Percentiles rank a stretch among this genome's conserved stretches.
These are phyloP conservation scores for Orchesella flavescens DNA, from an alignment of 2,888 invertebrate species.

Conservation along the genomic window DNA sequence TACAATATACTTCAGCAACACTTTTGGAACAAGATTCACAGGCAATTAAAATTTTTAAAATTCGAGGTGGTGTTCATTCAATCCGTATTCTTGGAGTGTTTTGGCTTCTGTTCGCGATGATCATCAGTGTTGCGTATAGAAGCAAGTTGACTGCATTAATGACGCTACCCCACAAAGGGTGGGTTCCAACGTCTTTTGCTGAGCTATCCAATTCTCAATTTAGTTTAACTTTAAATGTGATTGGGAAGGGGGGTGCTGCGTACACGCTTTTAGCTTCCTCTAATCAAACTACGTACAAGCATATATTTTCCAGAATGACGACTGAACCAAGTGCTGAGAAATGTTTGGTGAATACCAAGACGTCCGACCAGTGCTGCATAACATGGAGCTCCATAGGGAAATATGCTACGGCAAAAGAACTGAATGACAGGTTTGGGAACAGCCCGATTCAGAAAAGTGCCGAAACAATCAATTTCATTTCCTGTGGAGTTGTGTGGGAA, in stretches of 20 bases:
- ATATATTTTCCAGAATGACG: conserved; percentile 31
- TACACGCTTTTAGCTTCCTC: conserved; percentile 31
- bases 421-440: conserved; percentile 36
- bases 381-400: conserved; percentile 38
- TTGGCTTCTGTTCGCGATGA: conserved; percentile 40
- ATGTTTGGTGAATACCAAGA: conserved; percentile 11
- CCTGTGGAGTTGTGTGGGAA: conserved; percentile 37
- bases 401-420: conserved; percentile 13
- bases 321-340: conserved; percentile 26
- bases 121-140: conserved; percentile 30
- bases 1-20: conserved; percentile 4
- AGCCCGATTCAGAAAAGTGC: conserved; percentile 14
- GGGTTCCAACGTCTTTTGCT: conserved; percentile 53
- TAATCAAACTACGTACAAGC: conserved; percentile 22
- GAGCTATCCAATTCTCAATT: conserved; percentile 61
- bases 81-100: conserved; percentile 23
- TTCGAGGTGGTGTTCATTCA: not conserved
- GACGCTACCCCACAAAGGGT: conserved; percentile 38
- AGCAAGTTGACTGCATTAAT: conserved; percentile 38
- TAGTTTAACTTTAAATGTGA: conserved; percentile 51
- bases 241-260: conserved; percentile 57
- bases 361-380: conserved; percentile 29
- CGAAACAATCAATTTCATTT: conserved; percentile 33
- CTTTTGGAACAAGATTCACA: conserved; percentile 42
- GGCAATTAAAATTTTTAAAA: not conserved